Percentiles rank a stretch among this genome's conserved stretches.
Conservation (phyloP, 1,140 invertebrate species). For the Trichogramma pretiosum region DNA sequence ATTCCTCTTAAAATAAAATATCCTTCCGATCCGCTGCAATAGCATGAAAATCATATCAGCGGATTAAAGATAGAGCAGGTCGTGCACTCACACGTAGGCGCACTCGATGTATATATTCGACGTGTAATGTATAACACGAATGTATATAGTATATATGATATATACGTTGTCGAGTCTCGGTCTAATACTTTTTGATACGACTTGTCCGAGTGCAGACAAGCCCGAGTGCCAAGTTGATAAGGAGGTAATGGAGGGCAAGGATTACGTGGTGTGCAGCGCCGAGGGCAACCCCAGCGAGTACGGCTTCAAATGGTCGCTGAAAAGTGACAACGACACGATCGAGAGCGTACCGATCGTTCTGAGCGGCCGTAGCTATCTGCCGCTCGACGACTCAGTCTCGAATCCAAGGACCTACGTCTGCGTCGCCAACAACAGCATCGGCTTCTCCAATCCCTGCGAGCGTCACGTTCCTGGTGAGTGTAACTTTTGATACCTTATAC, state of each 20-base stretch:
- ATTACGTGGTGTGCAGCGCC: conserved; percentile 71
- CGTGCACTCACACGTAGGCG: not conserved
- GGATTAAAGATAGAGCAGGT: not conserved
- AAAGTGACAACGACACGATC: conserved; percentile 71
- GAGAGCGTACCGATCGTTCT: conserved; percentile 42
- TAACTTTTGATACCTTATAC: not conserved
- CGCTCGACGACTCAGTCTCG: conserved; percentile 55
- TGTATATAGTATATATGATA: too few relatives aligned
- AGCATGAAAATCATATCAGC: not conserved
- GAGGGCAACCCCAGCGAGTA: conserved; percentile 72
- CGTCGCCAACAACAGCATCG: conserved; percentile 74
- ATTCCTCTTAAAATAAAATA: not conserved
- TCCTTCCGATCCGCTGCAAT: not conserved
- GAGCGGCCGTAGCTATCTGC: conserved; percentile 55
- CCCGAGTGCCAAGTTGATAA: conserved; percentile 75
- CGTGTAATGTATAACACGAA: not conserved
- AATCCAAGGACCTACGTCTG: conserved; percentile 74
- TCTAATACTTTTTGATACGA: not conserved
- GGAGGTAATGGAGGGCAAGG: conserved; percentile 59
- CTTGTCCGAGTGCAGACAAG: conserved; percentile 54
- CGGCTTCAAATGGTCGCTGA: conserved; percentile 75
- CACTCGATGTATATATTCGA: not conserved
- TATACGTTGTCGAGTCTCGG: not conserved
- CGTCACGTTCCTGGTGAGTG: conserved; percentile 53
- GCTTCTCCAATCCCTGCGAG: conserved; percentile 65